A percentile compares a stretch with the other conserved stretches of the same genome.
Conservation (phyloP, 1,140 invertebrate genomes). For the Aphelenchoides fujianensis region DNA sequence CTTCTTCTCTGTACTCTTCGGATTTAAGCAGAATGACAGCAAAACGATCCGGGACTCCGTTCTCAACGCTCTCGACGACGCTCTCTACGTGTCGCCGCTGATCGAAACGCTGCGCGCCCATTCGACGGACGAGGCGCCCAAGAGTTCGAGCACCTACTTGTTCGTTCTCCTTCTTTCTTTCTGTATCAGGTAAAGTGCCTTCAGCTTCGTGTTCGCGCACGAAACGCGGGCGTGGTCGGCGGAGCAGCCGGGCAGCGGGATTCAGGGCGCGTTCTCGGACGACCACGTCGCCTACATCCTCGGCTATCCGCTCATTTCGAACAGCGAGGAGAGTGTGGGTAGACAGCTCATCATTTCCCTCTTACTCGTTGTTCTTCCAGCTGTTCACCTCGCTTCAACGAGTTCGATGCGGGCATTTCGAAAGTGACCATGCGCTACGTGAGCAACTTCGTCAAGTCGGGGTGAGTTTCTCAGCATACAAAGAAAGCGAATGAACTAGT, state of each 20-base stretch:
- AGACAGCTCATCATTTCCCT: not conserved
- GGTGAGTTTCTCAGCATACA: constrained; percentile 71
- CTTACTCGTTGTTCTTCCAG: constrained; percentile 53
- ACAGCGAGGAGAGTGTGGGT: constrained; percentile 9
- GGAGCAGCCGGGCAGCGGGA: constrained; percentile 75
- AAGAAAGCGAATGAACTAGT: constrained; percentile 7
- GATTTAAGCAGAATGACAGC: constrained; percentile 69
- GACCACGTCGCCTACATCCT: constrained; percentile 89
- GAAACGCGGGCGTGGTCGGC: constrained; percentile 80
- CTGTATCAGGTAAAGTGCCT: too few relatives aligned
- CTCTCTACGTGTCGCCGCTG: constrained; percentile 79
- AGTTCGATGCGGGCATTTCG: constrained; percentile 79
- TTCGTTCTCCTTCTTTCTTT: constrained; percentile 61
- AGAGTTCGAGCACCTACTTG: constrained; percentile 73
- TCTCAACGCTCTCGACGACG: constrained; percentile 86
- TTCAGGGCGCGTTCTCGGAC: constrained; percentile 80
- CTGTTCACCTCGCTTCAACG: constrained; percentile 83
- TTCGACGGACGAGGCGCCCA: constrained; percentile 66
- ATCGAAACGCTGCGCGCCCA: constrained; percentile 86
- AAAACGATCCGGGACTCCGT: constrained; percentile 85
- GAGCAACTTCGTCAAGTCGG: constrained; percentile 94
- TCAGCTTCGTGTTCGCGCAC: constrained; percentile 59
- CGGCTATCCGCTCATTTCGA: constrained; percentile 76
- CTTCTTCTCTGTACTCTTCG: not conserved
- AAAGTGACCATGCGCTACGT: constrained; percentile 89